Evolutionary conservation across 2,797 vertebrate species (phyloP).

Genomic region (Adelosebastes latens): DNA sequence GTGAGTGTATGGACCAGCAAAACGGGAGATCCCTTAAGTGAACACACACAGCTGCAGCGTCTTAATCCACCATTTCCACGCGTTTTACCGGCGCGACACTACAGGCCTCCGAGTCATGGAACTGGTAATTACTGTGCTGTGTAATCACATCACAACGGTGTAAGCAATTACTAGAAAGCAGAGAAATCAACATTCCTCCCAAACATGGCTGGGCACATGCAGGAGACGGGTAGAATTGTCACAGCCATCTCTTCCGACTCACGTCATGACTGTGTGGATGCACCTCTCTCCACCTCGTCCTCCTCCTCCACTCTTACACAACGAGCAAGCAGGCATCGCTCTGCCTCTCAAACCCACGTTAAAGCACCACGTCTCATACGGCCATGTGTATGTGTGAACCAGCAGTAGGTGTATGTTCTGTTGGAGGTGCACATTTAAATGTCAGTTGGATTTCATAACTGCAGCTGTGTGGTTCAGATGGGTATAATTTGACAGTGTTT

Average conservation of each 20-base stretch:
- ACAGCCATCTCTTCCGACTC: slow-evolving; percentile 17
- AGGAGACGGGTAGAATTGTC: slow-evolving; percentile 12
- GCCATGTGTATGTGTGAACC: slow-evolving; percentile 7
- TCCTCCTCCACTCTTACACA: slow-evolving; percentile 68
- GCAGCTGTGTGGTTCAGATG: not conserved
- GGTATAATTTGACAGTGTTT: not conserved
- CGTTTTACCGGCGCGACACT: not conserved
- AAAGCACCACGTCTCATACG: slow-evolving; percentile 10
- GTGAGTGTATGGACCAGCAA: not conserved
- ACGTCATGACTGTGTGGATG: slow-evolving; percentile 21
- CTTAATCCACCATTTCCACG: not conserved
- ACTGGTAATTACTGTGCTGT: not conserved
- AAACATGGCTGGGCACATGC: not conserved
- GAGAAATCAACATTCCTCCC: not conserved
- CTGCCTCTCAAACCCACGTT: slow-evolving; percentile 58
- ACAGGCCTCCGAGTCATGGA: not conserved
- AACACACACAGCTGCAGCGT: not conserved
- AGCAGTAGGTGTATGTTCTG: slow-evolving; percentile 41
- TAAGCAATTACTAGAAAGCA: not conserved
- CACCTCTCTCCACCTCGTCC: slow-evolving; percentile 40
- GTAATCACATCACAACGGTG: not conserved
- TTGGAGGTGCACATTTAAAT: slow-evolving; percentile 42
- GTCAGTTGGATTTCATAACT: slow-evolving; percentile 32
- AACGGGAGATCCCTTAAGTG: not conserved
- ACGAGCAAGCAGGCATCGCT: slow-evolving; percentile 36